Conservation (phyloP, 2,113 vertebrate species). For the Mustelus asterias region DNA sequence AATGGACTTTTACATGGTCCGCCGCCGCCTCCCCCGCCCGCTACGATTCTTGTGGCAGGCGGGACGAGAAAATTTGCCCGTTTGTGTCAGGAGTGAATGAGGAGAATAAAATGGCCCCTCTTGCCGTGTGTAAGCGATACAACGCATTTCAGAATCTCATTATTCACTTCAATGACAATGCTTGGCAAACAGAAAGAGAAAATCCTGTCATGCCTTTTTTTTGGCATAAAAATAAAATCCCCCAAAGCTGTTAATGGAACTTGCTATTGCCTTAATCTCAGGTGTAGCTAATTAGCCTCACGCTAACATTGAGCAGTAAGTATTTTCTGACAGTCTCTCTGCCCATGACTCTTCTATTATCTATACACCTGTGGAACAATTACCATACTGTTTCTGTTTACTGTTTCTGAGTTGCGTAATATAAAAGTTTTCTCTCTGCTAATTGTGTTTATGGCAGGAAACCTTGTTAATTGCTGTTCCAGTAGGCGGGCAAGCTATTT, state of each 20-base stretch:
- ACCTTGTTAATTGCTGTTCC: not conserved
- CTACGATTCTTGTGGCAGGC: too few relatives aligned
- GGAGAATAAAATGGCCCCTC: not conserved
- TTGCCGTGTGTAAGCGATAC: not conserved
- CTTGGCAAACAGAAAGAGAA: not conserved
- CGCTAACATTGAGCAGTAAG: not conserved
- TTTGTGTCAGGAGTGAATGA: not conserved
- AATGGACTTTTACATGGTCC: too few relatives aligned
- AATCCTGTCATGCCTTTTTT: not conserved
- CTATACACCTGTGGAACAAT: not conserved
- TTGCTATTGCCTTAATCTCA: not conserved
- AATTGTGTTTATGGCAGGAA: not conserved
- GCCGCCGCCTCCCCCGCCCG: too few relatives aligned
- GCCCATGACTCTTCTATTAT: not conserved
- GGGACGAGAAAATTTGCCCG: too few relatives aligned
- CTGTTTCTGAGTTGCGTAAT: not conserved
- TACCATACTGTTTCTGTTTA: not conserved
- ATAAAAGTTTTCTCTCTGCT: not conserved
- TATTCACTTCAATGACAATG: not conserved
- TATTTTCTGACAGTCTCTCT: not conserved
- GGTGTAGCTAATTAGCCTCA: not conserved
- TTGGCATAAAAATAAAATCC: not conserved
- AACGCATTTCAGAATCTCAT: not conserved
- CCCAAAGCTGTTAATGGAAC: not conserved
- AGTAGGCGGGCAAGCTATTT: not conserved